Evolutionary conservation across 2,888 invertebrate species (phyloP), one percentile per base, ranked within the genome.

Genomic region (Hartigia nigra): DNA sequence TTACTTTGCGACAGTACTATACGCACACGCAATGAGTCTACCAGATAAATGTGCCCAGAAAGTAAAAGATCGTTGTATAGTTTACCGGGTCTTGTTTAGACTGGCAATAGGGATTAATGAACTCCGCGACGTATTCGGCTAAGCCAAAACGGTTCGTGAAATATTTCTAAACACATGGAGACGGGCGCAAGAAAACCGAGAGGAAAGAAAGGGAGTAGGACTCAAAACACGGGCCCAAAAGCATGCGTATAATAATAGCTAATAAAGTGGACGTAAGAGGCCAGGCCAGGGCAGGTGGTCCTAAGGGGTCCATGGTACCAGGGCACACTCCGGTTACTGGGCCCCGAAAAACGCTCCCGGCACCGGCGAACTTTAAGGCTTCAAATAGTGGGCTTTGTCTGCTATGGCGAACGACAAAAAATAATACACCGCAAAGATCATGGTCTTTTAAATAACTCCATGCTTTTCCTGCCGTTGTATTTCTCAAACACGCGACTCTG

Each of bases 161-260:
- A 90, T 88, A 90, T 90, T 90, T 91, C 91, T 91, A 91, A 91
- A 90, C 89, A 88, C 84, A 74, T 81, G 78, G 82, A 80, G 79
- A 77, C 79, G 69, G 75, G 80, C 78, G 79, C 77, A 77, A 55
- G 75, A 55, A 55, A 55, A 35, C 74, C 31, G 76, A 75, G 39
- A 74, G 75, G 36, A 79, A 74, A 74, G 77, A 55, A 55, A 23
- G 55, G 70, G 76, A 77, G 76, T 79, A 81, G 72, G 37, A 74
- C 69, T 78, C 75, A 76, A 70, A 78, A 74, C 74, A 72, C 80
- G 82, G 82, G 83, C 80, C 78, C 85, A 82, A 84, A 89, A 86
- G 87, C 87, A 87, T 86, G 87, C 86, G 88, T 89, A 88, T 90
- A 91, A 91, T 90, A 91, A 91, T 91, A 90, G 88, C 88, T 90